These are phyloP conservation scores for Zaprionus obscuricornis DNA, from an alignment of 2,888 invertebrate species.

Conservation along the genomic window DNA sequence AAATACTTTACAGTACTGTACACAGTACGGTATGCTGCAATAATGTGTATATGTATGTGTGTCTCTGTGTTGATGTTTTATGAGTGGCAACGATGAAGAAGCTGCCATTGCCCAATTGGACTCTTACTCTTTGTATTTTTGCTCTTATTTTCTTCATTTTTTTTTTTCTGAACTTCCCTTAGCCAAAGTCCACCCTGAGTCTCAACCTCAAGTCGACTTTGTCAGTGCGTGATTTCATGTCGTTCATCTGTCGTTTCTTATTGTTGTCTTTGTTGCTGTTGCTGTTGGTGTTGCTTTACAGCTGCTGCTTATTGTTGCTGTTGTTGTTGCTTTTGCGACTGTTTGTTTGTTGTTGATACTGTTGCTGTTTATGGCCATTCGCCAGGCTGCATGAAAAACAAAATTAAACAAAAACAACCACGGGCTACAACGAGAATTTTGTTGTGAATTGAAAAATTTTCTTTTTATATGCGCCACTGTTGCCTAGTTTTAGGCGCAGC, in stretches of 20 bases:
- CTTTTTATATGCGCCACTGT: slow-evolving; percentile 39
- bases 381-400: slow-evolving; percentile 54
- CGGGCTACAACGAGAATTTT: slow-evolving; percentile 51
- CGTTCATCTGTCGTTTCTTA: slow-evolving; percentile 27
- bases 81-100: slow-evolving; percentile 46
- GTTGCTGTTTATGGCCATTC: slow-evolving; percentile 51
- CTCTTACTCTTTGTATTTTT: slow-evolving; percentile 13
- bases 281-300: slow-evolving; percentile 22
- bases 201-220: neutral
- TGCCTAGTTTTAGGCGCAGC: slow-evolving; percentile 64
- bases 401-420: slow-evolving; percentile 74
- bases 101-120: slow-evolving; percentile 37
- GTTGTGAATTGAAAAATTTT: slow-evolving; percentile 60
- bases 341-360: slow-evolving; percentile 9
- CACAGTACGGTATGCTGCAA: no score
- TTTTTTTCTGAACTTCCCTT: neutral
- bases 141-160: no score
- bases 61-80: slow-evolving; percentile 40
- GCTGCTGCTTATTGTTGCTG: slow-evolving; percentile 16
- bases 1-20: no score
- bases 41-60: slow-evolving; percentile 40
- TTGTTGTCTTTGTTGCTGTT: slow-evolving; percentile 14
- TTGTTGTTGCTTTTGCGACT: slow-evolving; percentile 12
- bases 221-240: slow-evolving; percentile 46
- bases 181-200: no score